phyloP scores from a whole-genome alignment of 2,113 vertebrate genomes.

The Cacatua alba region DNA sequence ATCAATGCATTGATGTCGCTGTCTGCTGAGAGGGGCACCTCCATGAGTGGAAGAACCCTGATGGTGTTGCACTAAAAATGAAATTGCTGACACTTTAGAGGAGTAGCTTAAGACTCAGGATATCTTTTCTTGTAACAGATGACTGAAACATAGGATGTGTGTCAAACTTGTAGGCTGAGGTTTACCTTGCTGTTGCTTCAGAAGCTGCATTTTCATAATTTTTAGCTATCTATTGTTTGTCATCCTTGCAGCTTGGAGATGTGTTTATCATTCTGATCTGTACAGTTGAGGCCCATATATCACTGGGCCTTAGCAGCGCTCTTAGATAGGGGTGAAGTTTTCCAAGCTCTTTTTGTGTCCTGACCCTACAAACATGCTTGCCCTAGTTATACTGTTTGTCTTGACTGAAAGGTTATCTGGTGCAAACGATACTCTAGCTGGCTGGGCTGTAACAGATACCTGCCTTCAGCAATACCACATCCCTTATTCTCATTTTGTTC shows the following conservation, averaged over 20 bases:
- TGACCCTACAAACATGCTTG: not conserved
- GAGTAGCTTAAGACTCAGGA: not conserved
- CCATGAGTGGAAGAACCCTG: not conserved
- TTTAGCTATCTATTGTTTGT: not conserved
- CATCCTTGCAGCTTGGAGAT: accelerated
- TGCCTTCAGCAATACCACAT: not conserved
- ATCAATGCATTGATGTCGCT: not conserved
- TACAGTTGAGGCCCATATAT: accelerated
- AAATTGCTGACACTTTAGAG: not conserved
- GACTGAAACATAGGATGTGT: not conserved
- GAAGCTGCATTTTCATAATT: not conserved
- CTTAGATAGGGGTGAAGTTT: not conserved
- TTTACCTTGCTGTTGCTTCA: not conserved
- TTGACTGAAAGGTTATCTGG: not conserved
- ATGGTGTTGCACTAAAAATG: accelerated
- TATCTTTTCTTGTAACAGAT: not conserved
- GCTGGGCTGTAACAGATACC: conserved; percentile 3
- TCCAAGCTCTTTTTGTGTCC: not conserved
- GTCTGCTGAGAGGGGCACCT: not conserved
- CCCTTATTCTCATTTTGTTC: not conserved
- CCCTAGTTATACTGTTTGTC: not conserved
- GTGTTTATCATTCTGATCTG: not conserved
- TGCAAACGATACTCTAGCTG: not conserved
- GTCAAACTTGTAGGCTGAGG: not conserved
- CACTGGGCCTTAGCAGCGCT: accelerated